phyloP scores from a whole-genome alignment of 2,888 invertebrate species.

The Harmothoe impar region DNA sequence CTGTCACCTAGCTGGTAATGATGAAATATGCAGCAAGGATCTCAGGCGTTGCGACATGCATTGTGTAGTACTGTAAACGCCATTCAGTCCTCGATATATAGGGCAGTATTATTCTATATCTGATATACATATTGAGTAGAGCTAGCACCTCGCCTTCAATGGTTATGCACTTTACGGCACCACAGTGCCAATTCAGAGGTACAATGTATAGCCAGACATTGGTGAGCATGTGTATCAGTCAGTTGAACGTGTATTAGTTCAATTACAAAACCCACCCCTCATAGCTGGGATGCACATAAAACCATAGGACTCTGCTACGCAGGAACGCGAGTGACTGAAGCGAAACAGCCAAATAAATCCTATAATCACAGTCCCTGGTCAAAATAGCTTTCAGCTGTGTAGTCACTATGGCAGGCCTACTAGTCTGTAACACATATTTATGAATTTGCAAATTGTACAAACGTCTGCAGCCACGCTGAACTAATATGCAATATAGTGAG shows the following conservation, averaged over 20 bases:
- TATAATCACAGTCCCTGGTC: background rate
- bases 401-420: background rate
- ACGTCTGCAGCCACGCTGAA: conserved; percentile 23
- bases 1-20: background rate
- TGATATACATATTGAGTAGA: background rate
- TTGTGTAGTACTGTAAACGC: background rate
- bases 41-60: background rate
- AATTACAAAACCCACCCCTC: conserved; percentile 17
- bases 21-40: conserved; percentile 16
- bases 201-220: background rate
- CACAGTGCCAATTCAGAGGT: background rate
- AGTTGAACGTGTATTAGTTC: background rate
- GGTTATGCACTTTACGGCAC: background rate
- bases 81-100: background rate
- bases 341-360: conserved; percentile 20
- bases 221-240: background rate
- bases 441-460: conserved; percentile 49
- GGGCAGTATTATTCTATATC: background rate
- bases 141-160: background rate
- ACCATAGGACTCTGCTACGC: background rate
- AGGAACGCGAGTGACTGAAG: background rate
- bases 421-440: conserved; percentile 23
- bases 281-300: background rate
- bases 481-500: background rate
- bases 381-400: conserved; percentile 13